Conservation (phyloP, 2,888 invertebrate genomes). For the Eupithecia inturbata region DNA sequence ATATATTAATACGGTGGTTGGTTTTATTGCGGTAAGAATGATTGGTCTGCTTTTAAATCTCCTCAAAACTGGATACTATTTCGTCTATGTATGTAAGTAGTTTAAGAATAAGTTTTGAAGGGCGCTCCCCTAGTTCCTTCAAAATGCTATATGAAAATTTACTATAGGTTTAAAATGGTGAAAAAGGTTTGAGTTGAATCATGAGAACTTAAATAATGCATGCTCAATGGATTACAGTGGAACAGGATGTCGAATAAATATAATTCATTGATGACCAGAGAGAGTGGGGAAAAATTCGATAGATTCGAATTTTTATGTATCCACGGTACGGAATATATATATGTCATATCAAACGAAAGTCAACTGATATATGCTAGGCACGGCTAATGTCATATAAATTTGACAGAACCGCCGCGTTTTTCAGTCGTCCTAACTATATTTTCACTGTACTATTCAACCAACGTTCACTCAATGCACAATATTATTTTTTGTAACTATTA, state of each 20-base stretch:
- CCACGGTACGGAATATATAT: too few relatives aligned
- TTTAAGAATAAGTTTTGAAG: not conserved
- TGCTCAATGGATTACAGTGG: too few relatives aligned
- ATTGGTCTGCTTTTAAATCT: not conserved
- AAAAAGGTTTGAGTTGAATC: not conserved
- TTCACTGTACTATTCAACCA: not conserved
- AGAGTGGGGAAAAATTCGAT: too few relatives aligned
- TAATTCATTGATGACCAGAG: too few relatives aligned
- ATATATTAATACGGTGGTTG: not conserved
- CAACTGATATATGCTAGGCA: not conserved
- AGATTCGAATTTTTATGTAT: too few relatives aligned
- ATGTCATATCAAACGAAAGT: not conserved
- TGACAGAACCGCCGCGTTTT: not conserved
- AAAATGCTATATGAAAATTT: not conserved
- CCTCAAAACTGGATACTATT: not conserved
- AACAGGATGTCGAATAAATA: too few relatives aligned
- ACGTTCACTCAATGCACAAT: not conserved
- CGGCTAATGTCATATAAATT: too few relatives aligned
- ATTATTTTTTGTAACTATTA: not conserved
- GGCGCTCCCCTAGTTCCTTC: not conserved
- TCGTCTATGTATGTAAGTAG: not conserved
- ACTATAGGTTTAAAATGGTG: not conserved
- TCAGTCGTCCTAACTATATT: too few relatives aligned
- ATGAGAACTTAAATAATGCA: not conserved
- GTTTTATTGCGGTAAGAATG: not conserved